phyloP scores from a whole-genome alignment of 2,797 vertebrate genomes.

The Simalia tracyae region DNA sequence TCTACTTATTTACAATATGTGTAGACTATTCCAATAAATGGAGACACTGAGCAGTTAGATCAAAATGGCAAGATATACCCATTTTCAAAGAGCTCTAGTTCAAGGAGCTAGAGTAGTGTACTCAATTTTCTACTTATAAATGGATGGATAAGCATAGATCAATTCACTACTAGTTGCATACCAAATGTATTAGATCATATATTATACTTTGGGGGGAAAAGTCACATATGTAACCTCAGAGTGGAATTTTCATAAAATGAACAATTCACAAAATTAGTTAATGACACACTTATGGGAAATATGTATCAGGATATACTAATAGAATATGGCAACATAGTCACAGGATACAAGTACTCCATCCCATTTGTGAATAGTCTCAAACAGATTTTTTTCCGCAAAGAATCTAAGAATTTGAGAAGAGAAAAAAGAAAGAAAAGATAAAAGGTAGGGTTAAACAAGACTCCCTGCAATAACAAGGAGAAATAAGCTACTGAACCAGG shows the following conservation, averaged over 20 bases:
- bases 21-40: no score
- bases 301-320: not conserved
- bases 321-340: not conserved
- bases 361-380: not conserved
- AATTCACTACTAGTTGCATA: not conserved
- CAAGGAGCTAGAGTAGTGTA: not conserved
- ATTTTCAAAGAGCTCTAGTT: not conserved
- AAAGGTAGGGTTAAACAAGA: not conserved
- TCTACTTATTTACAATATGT: no score
- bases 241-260: not conserved
- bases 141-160: not conserved
- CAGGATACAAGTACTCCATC: not conserved
- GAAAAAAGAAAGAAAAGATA: not conserved
- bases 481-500: not conserved
- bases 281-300: not conserved
- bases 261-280: slow-evolving; percentile 4
- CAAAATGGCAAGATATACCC: not conserved
- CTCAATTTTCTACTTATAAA: not conserved
- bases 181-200: not conserved
- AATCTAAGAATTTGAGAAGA: not conserved
- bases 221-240: not conserved
- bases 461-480: not conserved
- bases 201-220: not conserved
- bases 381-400: not conserved
- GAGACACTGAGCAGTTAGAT: not conserved